Percentiles rank a stretch among this genome's conserved stretches.
Conservation (phyloP, 2,113 vertebrate genomes). For the Chloroceryle aenea region DNA sequence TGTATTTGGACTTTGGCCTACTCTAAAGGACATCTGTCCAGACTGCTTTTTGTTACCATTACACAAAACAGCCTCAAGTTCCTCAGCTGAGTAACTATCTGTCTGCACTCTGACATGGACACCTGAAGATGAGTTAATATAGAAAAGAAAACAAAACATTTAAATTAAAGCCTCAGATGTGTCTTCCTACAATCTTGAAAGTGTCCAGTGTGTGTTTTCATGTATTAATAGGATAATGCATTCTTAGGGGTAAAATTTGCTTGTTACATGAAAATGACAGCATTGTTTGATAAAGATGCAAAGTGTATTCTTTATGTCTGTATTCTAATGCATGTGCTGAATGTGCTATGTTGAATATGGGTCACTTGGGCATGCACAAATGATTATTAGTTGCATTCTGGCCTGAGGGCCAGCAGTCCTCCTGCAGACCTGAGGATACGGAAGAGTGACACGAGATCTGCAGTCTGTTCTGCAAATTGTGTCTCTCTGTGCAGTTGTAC, state of each 20-base stretch:
- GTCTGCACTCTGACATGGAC: conserved; percentile 56
- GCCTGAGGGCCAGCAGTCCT: not conserved
- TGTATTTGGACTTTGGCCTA: not conserved
- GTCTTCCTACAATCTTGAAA: not conserved
- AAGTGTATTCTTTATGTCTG: not conserved
- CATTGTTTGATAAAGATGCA: not conserved
- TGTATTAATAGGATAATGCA: not conserved
- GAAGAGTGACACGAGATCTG: not conserved
- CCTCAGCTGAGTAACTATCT: conserved; percentile 56
- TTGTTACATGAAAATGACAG: not conserved
- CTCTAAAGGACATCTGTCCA: not conserved
- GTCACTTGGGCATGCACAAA: not conserved
- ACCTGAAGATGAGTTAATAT: conserved; percentile 56
- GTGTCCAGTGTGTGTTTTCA: not conserved
- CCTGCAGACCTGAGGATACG: not conserved
- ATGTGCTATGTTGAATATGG: not conserved
- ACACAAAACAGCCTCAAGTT: not conserved
- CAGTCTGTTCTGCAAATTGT: not conserved
- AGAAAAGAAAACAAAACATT: conserved; percentile 6
- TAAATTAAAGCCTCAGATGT: not conserved
- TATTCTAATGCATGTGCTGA: fast-evolving
- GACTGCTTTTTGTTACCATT: not conserved
- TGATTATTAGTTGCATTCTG: not conserved
- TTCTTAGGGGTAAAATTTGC: not conserved
- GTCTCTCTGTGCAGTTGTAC: not conserved